A percentile compares a stretch with the other conserved stretches of the same genome.
These are phyloP conservation scores for Aix galericulata DNA, from an alignment of 2,113 vertebrate genomes.

Conservation along the genomic window DNA sequence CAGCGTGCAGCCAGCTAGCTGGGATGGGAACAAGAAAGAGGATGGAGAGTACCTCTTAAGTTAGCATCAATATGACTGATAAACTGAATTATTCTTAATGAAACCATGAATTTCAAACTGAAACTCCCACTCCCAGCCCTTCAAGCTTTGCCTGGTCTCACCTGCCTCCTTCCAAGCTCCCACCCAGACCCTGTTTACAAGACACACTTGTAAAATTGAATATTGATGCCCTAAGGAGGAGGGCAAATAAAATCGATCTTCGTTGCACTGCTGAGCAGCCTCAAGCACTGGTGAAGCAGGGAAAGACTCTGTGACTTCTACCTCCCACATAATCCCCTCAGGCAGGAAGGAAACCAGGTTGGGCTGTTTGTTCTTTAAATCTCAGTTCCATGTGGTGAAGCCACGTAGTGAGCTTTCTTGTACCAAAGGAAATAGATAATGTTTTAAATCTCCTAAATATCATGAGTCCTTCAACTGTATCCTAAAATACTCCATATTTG, in stretches of 20 bases:
- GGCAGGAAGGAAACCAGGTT: slow-evolving; percentile 18
- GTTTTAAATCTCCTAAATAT: background rate
- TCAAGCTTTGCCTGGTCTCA: background rate
- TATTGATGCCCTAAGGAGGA: slow-evolving; percentile 4
- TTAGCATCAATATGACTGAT: background rate
- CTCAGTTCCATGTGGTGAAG: background rate
- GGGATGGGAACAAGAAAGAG: background rate
- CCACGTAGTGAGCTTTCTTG: background rate
- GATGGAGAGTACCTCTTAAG: background rate
- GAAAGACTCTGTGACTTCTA: background rate
- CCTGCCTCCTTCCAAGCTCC: background rate
- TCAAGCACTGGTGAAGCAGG: slow-evolving; percentile 20
- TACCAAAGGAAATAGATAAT: background rate
- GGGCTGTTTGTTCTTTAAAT: slow-evolving; percentile 32
- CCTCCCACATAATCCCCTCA: slow-evolving; percentile 24
- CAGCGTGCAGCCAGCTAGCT: background rate
- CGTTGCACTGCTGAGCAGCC: slow-evolving; percentile 25
- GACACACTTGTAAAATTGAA: background rate
- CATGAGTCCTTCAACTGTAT: background rate
- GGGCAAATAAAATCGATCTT: slow-evolving; percentile 31
- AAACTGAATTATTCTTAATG: background rate
- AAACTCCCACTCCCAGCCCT: background rate
- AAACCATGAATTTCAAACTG: background rate
- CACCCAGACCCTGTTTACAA: background rate
- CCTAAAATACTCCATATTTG: background rate